Evolutionary conservation across 1,140 invertebrate genomes (phyloP), one percentile per base, ranked within the genome.

Genomic region (Sarcophaga peregrina): DNA sequence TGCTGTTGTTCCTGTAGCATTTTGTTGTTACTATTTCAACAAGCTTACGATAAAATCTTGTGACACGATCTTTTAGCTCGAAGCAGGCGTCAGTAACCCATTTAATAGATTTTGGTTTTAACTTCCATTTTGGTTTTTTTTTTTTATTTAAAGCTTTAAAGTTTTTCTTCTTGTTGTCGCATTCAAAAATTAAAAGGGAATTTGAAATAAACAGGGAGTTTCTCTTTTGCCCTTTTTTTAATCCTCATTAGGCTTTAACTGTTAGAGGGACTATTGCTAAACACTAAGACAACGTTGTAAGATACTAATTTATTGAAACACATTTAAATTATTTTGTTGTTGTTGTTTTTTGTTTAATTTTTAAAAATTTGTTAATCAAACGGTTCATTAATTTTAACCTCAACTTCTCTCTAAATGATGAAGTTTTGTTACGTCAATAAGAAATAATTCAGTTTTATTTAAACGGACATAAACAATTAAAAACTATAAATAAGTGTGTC

Each of bases 21-120:
- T 50, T 78, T 78, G 75, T 78, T 78, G 75, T 78, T 78, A 78
- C 75, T 78, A 78, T 78, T 78, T 78, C 50, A 78, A 78, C 75
- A 78, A 78, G n/a, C 75, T 78, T 78, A 13, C 48, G 75, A 78
- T 78, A 78, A 78, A 78, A 78, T 78, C 75, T 78, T 78, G 75
- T 78, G 75, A 78, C 75, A 78, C 75, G 75, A 78, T 78, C 75
- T 78, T 78, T 78, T 78, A 47, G 75, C 75, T 47, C 75, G 50
- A 78, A 78, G 47, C 75, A 78, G 75, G 75, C 75, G 75, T 47
- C 75, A 78, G 75, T 78, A 78, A 78, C 75, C 75, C 47, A 78
- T 78, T 78, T 78, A 78, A 78, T 52, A 78, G 75, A 78, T 78
- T 78, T 76, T 78, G n/a, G 13, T 62, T 62, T 7, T 15, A 15